Evolutionary conservation across 2,113 vertebrate genomes (phyloP).

Genomic region (Triplophysa tibetana): DNA sequence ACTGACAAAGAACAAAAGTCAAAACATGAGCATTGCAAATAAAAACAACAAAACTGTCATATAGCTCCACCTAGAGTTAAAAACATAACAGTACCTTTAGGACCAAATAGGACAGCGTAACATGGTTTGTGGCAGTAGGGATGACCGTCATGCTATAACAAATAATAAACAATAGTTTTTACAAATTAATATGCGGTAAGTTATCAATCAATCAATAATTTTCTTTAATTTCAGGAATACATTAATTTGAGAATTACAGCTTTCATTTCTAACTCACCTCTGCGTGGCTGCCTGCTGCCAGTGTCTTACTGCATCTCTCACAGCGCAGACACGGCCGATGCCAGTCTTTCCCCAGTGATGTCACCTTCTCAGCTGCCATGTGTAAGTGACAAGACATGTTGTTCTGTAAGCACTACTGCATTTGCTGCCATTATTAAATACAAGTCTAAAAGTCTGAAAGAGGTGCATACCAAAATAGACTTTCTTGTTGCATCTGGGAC

Average conservation of each 20-base stretch:
- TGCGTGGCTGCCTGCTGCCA: constrained; percentile 88
- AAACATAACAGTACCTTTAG: constrained; percentile 83
- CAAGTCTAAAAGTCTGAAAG: neutral
- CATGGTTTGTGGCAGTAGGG: constrained; percentile 98
- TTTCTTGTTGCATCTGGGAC: constrained; percentile 90
- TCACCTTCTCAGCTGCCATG: constrained; percentile 92
- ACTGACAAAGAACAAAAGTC: neutral
- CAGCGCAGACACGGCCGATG: constrained; percentile 95
- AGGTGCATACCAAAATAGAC: constrained; percentile 91
- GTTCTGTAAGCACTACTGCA: constrained; percentile 1
- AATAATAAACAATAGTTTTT: neutral
- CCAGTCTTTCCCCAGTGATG: constrained; percentile 97
- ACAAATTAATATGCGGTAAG: neutral
- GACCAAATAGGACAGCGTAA: constrained; percentile 88
- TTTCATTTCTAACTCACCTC: constrained; percentile 77
- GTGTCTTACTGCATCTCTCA: constrained; percentile 92
- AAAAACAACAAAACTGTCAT: constrained; percentile 30
- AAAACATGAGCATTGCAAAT: neutral
- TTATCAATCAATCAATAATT: neutral
- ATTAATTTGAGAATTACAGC: neutral
- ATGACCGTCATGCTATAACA: constrained; percentile 85
- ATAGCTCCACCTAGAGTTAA: constrained; percentile 71
- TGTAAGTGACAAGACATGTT: constrained; percentile 1
- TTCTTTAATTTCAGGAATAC: neutral
- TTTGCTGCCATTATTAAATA: neutral